Evolutionary conservation across 2,888 invertebrate genomes (phyloP).

Genomic region (Eucera pruinosa): DNA sequence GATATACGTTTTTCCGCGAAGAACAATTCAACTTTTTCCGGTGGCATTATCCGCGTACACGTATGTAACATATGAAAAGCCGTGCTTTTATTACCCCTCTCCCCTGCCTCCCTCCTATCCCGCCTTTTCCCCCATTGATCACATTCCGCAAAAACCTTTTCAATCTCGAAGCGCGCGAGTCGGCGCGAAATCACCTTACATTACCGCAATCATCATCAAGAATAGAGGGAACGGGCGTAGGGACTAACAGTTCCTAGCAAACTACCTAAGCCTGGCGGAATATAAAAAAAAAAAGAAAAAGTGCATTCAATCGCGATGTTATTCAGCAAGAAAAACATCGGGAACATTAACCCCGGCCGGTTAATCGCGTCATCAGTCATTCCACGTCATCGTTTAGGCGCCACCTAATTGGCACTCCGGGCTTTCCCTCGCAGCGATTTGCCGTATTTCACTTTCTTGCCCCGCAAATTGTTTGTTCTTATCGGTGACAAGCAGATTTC

Average conservation of each 20-base stretch:
- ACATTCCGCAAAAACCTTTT: slow-evolving; percentile 18
- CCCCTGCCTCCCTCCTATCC: no score
- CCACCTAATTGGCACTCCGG: slow-evolving; percentile 21
- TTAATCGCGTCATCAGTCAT: slow-evolving; percentile 48
- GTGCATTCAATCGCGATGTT: slow-evolving; percentile 32
- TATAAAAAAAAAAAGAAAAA: not conserved
- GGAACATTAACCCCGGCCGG: slow-evolving; percentile 27
- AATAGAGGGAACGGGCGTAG: slow-evolving; percentile 6
- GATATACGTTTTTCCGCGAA: not conserved
- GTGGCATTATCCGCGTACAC: not conserved
- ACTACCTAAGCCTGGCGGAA: not conserved
- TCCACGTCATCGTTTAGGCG: slow-evolving; percentile 40
- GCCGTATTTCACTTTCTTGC: slow-evolving; percentile 23
- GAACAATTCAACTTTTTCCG: not conserved
- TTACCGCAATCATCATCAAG: slow-evolving; percentile 35
- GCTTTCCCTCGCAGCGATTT: slow-evolving; percentile 10
- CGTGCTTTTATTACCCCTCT: not conserved
- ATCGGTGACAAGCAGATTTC: slow-evolving; percentile 19
- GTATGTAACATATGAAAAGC: not conserved
- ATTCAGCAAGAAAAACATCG: slow-evolving; percentile 18
- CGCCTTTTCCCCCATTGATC: slow-evolving; percentile 15
- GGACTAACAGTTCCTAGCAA: slow-evolving; percentile 16
- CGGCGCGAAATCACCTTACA: slow-evolving; percentile 23
- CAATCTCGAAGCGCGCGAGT: slow-evolving; percentile 16
- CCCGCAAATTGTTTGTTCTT: slow-evolving; percentile 10